Evolutionary conservation across 2,797 vertebrate species (phyloP).

Genomic region (Microtus obscurus): DNA sequence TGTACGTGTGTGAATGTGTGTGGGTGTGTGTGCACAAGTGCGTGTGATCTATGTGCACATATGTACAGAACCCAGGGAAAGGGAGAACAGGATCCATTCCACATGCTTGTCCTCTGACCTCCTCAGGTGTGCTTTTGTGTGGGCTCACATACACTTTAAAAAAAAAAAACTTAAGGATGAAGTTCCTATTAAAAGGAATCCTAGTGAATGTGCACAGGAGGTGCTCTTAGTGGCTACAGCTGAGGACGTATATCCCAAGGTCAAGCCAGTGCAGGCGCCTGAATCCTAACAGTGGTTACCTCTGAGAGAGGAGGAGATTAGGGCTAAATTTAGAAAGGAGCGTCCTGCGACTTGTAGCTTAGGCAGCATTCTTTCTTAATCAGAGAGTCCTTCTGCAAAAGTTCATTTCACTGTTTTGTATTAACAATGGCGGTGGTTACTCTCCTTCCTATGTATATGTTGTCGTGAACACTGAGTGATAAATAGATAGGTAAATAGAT

Average conservation of each 20-base stretch:
- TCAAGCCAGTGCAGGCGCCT: no score
- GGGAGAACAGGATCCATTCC: not conserved
- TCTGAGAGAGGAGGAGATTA: not conserved
- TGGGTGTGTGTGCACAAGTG: no score
- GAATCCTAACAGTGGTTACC: not conserved
- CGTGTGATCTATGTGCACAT: not conserved
- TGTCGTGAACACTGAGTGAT: not conserved
- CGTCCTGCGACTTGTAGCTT: not conserved
- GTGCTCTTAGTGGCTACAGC: no score
- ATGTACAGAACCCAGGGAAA: not conserved
- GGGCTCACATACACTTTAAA: no score
- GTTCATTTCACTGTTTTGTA: not conserved
- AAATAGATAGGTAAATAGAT: not conserved
- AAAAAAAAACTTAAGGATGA: not conserved
- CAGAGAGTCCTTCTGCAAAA: not conserved
- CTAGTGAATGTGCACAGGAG: no score
- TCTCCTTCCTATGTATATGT: not conserved
- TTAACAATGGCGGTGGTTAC: not conserved
- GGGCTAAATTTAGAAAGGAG: not conserved
- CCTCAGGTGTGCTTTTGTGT: not conserved
- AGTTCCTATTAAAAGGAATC: not conserved
- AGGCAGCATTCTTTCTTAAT: not conserved
- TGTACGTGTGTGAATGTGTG: not conserved
- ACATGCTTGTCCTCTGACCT: not conserved
- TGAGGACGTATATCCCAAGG: no score